Evolutionary conservation across 1,140 invertebrate genomes (phyloP).

Genomic region (Zaprionus davidi): DNA sequence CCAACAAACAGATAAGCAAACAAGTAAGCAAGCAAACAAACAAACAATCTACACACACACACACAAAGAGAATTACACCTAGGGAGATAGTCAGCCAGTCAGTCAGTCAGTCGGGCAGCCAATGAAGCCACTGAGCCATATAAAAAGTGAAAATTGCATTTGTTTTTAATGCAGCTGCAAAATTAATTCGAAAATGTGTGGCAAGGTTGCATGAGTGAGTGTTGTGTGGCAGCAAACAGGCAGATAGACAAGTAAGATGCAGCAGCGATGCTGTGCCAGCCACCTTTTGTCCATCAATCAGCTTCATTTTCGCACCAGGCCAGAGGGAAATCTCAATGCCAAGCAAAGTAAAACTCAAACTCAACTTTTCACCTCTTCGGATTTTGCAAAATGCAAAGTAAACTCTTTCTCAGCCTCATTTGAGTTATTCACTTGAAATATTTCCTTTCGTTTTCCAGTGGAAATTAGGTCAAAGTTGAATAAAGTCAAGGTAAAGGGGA

Average conservation of each 20-base stretch:
- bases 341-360: background rate
- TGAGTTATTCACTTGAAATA: background rate
- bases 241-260: background rate
- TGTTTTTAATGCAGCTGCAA: conserved; percentile 67
- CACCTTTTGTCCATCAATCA: conserved; percentile 15
- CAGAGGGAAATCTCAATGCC: conserved; percentile 11
- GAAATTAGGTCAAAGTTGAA: background rate
- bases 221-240: background rate
- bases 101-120: conserved; percentile 55
- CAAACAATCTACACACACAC: conserved; percentile 29
- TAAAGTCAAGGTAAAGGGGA: background rate
- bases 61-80: conserved; percentile 21
- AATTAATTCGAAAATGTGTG: conserved; percentile 58
- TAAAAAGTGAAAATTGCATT: conserved; percentile 82
- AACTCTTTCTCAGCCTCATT: background rate
- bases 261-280: background rate
- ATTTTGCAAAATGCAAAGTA: background rate
- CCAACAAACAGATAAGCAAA: conserved; percentile 44
- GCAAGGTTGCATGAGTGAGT: conserved; percentile 23
- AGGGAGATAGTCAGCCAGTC: conserved; percentile 42
- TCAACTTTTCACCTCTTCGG: background rate
- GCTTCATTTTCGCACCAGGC: background rate
- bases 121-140: conserved; percentile 46
- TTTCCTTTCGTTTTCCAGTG: background rate
- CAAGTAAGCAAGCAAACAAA: conserved; percentile 35